Conservation (phyloP, 2,888 invertebrate genomes). For the Venusia cambrica region DNA sequence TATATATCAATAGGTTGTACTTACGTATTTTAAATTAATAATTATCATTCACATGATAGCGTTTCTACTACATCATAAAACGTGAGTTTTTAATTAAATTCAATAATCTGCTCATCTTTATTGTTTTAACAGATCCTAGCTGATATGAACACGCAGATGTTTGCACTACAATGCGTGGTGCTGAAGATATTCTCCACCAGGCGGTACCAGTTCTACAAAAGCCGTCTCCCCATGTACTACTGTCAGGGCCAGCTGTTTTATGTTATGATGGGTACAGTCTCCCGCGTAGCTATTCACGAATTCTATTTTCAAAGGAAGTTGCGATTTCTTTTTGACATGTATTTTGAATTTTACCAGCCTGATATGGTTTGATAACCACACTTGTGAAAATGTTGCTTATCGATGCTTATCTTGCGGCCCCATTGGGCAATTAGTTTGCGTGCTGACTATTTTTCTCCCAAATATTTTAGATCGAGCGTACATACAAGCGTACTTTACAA, state of each 20-base stretch:
- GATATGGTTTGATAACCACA: conserved; percentile 8
- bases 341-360: conserved; percentile 55
- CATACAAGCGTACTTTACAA: too few relatives aligned
- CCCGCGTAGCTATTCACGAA: conserved; percentile 52
- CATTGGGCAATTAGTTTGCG: too few relatives aligned
- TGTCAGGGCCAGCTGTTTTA: conserved; percentile 48
- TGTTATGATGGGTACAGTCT: conserved; percentile 40
- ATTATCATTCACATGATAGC: too few relatives aligned
- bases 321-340: conserved; percentile 41
- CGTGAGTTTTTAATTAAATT: too few relatives aligned
- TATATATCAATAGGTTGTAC: too few relatives aligned
- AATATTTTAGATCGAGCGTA: too few relatives aligned
- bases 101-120: background rate
- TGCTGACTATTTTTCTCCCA: too few relatives aligned
- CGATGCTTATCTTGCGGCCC: too few relatives aligned
- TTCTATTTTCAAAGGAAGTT: conserved; percentile 42
- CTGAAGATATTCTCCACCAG: conserved; percentile 45
- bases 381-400: too few relatives aligned
- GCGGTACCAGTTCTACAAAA: conserved; percentile 39
- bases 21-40: too few relatives aligned
- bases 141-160: conserved; percentile 36
- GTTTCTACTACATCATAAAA: too few relatives aligned
- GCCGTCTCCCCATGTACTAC: conserved; percentile 56
- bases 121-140: conserved; percentile 42
- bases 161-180: conserved; percentile 45